Evolutionary conservation across 2,797 vertebrate genomes (phyloP), one percentile per base, ranked within the genome.

Genomic region (Apodemus agrarius): DNA sequence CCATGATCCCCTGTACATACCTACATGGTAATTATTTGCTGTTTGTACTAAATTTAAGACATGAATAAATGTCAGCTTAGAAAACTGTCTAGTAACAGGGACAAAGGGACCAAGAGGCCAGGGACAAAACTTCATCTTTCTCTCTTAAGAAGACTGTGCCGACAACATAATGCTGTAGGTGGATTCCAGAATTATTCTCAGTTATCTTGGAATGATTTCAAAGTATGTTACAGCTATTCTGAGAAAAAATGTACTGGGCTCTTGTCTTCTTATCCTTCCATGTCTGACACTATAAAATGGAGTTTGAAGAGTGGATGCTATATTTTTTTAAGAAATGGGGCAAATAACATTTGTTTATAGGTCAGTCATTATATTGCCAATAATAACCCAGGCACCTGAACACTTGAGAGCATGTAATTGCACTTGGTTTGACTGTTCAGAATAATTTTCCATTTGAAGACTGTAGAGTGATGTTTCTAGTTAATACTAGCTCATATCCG

Each of bases 401-500:
- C 54, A 86, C 96, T 87, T 84, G 75, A 96, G 57, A 7, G 34
- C 49, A 92, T 85, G 61, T 85, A 61, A 54, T 21, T 46, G 93
- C 79, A 92, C 46, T 75, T 61, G 2, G 22, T 74, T 75, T 34
- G 82, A 95, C 83, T 81, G 11, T 85, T 34, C 12, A 69, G 79
- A 97, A 93, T 86, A n/a, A 67, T 82, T 94, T 95, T 34, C 89
- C 57, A 79, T 80, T 37, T 91, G 67, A 46, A 95, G 93, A 89
- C 91, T 85, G 59, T 49, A 95, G 31, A 61, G 85, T 59, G 54
- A n/a, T 80, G 75, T 76, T 96, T 95, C 40, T 24, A 85, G n/a
- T 93, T 96, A 89, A 91, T 78, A 72, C 9, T 93, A 54, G 17
- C 83, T 97, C 59, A 82, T 94, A 95, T 90, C 79, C 93, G 19